Base-by-base conservation (phyloP, 2,113 vertebrate species). In the Dipodomys spectabilis region DNA sequence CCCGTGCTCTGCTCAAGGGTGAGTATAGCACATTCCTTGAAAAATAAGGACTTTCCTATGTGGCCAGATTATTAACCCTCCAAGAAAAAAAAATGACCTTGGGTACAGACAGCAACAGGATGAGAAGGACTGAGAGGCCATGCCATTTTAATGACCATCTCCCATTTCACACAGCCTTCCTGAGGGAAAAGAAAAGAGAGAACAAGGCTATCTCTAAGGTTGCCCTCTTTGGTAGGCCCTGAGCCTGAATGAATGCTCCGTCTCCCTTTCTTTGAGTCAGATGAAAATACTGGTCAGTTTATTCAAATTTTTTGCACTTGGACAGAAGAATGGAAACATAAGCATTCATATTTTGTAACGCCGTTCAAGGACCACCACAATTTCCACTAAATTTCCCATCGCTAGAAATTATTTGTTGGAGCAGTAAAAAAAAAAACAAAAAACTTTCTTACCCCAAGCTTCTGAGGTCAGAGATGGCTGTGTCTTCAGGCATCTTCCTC, bases 381-480 rank as follows among this genome's bases (percentile, higher is more conserved):
- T 27, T 72, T 82, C 82, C 20, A 95, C 93, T 95, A 97, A 95
- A 88, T 64, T 71, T 71, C 9, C 93, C 86, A 74, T 92, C 84
- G 92, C 20, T 83, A 15, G 44, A 84, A 84, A 84, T 82, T 87
- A 53, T 95, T 88, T 88, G 94, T 78, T 65, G 35, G 93, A 96
- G 84, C 95, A 91, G 88, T 84, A 57, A 57, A 57, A 57, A 39
- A 39, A n/a, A 57, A 57, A 57, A 15, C 16, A 9, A 53, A 53
- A 53, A 53, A 39, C 15, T 13, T 4, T 57, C 53, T 57, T 57
- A 57, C 53, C 53, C 53, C 53, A 57, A 57, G 53, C 15, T 81
- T 95, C 94, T 90, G 88, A 78, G 1, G 7, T 94, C 97, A 77
- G 23, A 82, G 90, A 30, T 67, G 74, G 73, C 74, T 45, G 84